Base-by-base conservation (phyloP, 2,797 vertebrate genomes). In the Rhinatrema bivittatum region DNA sequence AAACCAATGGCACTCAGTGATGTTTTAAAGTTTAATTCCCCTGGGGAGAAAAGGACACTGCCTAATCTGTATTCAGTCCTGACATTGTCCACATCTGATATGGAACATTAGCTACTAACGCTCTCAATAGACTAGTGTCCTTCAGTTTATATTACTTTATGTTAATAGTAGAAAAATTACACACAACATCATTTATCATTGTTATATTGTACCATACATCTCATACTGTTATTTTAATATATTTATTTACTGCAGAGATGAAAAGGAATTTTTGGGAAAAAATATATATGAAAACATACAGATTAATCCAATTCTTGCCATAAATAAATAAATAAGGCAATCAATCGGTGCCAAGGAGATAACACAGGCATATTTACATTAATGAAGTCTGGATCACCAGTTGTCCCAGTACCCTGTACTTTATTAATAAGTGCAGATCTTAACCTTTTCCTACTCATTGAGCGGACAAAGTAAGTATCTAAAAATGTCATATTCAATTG, bases 71-170 rank as follows among this genome's bases (percentile, higher is more conserved):
- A 98, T 98, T 91, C 95, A 98, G 93, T 88, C 88, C 89, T 98
- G 94, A 98, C 95, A 98, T 97, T 98, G 95, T 94, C 90, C 92
- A 90, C 89, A 96, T 93, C 93, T 96, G 95, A 97, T 96, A 98
- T 87, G 95, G 93, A 93, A 98, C 94, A 98, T 98, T 98, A 98
- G 93, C 91, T 91, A 84, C 91, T 91, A 95, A 95, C 93, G 94
- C 94, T 91, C 87, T 93, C 89, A 88, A 93, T 90, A 96, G 91
- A 91, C 91, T 85, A 79, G 89, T 95, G 93, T 92, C 94, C 95
- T 98, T 98, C 95, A 95, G 91, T 97, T 97, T 95, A 96, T 97
- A 97, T 97, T 97, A 97, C 93, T 98, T 96, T 97, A 98, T 98
- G 95, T 98, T 98, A 98, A 98, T 98, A 94, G 92, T 93, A 93